These are phyloP conservation scores for Delphinapterus leucas DNA, from an alignment of 2,113 vertebrate genomes.

Conservation along the genomic window DNA sequence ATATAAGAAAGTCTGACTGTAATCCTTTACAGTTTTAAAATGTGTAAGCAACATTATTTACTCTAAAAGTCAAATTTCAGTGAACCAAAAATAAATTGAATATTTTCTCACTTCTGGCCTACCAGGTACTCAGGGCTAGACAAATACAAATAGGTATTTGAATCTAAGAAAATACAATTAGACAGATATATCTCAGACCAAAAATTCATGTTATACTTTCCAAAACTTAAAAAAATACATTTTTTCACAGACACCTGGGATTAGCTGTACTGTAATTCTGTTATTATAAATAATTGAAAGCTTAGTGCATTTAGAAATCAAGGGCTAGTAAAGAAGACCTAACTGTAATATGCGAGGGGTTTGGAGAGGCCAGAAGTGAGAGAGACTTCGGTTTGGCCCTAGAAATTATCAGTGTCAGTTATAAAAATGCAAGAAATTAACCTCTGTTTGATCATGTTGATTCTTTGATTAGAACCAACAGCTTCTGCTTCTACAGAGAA, in stretches of 20 bases:
- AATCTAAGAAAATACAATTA: neutral
- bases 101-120: conserved; percentile 1
- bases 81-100: neutral
- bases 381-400: neutral
- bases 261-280: neutral
- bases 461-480: conserved; percentile 12
- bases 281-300: conserved; percentile 19
- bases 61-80: conserved; percentile 33
- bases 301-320: neutral
- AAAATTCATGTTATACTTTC: conserved; percentile 41
- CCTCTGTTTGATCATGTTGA: neutral
- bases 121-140: neutral
- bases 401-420: neutral
- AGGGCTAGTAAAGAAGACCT: neutral
- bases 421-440: conserved; percentile 26
- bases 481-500: neutral
- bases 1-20: neutral
- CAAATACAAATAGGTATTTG: conserved; percentile 36
- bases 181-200: neutral
- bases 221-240: neutral
- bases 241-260: neutral
- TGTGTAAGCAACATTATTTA: neutral
- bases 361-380: neutral
- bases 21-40: conserved; percentile 25
- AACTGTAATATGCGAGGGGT: conserved; percentile 9